phyloP scores from a whole-genome alignment of 1,140 invertebrate genomes.

The Ips nitidus region DNA sequence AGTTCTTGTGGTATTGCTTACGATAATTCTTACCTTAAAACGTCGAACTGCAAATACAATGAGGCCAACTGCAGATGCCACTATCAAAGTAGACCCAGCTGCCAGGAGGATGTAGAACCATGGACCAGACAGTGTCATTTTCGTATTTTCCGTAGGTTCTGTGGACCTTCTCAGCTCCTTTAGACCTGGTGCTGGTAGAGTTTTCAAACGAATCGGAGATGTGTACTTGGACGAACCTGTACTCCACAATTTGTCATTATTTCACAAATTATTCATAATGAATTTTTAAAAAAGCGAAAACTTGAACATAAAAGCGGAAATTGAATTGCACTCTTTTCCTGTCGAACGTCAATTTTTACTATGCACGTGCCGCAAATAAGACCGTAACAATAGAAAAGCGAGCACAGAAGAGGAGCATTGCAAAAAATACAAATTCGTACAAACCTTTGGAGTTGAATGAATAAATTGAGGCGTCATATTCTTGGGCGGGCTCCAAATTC shows the following conservation, averaged over 20 bases:
- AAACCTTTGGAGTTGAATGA: constrained; percentile 61
- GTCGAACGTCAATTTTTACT: no score
- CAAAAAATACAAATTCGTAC: constrained; percentile 19
- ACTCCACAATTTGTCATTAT: background rate
- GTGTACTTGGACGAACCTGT: constrained; percentile 42
- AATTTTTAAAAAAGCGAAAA: background rate
- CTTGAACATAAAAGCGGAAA: no score
- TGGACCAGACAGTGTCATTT: constrained; percentile 41
- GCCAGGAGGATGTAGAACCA: constrained; percentile 51
- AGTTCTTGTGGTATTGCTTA: no score
- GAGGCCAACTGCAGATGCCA: constrained; percentile 46
- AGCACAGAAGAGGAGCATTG: background rate
- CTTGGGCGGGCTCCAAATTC: constrained; percentile 53
- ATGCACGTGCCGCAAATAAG: no score
- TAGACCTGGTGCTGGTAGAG: constrained; percentile 48
- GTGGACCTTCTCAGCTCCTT: constrained; percentile 49
- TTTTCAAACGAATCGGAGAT: constrained; percentile 41
- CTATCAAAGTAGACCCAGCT: constrained; percentile 49
- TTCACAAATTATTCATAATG: no score
- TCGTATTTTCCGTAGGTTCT: constrained; percentile 42
- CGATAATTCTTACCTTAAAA: constrained; percentile 43
- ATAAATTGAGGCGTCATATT: constrained; percentile 56
- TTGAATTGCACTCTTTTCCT: no score
- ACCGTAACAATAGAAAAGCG: background rate
- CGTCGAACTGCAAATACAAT: constrained; percentile 48